Conservation (phyloP, 2,797 vertebrate genomes). For the Chaenodraco wilsoni region DNA sequence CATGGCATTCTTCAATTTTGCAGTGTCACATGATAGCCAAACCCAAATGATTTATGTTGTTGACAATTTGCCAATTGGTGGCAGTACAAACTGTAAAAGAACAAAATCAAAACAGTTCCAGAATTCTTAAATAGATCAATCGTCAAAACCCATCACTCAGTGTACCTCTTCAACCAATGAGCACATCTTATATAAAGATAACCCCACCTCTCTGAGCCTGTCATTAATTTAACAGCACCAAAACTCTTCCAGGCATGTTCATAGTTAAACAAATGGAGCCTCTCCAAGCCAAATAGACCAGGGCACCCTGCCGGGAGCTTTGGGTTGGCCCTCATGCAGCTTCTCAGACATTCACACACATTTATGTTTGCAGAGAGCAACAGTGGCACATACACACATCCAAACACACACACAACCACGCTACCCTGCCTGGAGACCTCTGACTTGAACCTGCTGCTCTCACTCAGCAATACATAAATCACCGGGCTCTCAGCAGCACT, state of each 20-base stretch:
- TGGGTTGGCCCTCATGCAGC: slow-evolving; percentile 47
- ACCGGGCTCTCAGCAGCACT: slow-evolving; percentile 74
- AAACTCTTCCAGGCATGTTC: slow-evolving; percentile 63
- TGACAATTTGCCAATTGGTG: slow-evolving; percentile 13
- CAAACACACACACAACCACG: slow-evolving; percentile 49
- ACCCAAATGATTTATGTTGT: slow-evolving; percentile 41
- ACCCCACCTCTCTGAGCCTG: slow-evolving; percentile 49
- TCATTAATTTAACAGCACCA: slow-evolving; percentile 63
- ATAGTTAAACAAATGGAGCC: slow-evolving; percentile 60
- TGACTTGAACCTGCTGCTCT: slow-evolving; percentile 87
- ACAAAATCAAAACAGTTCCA: slow-evolving; percentile 19
- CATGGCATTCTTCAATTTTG: slow-evolving; percentile 46
- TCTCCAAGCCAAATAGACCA: slow-evolving; percentile 70
- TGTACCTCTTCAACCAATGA: slow-evolving; percentile 47
- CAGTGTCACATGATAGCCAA: slow-evolving; percentile 38
- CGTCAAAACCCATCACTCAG: slow-evolving; percentile 39
- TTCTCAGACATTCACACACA: slow-evolving; percentile 54
- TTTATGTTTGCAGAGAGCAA: slow-evolving; percentile 54
- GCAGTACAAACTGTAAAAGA: slow-evolving; percentile 31
- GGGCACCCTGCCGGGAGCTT: slow-evolving; percentile 68
- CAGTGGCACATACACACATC: slow-evolving; percentile 45
- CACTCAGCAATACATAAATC: slow-evolving; percentile 87
- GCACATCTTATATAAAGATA: slow-evolving; percentile 17
- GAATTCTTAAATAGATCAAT: slow-evolving; percentile 32
- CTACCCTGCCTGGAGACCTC: slow-evolving; percentile 78